Base-by-base conservation (phyloP, 2,888 invertebrate species). In the Macaria liturata region DNA sequence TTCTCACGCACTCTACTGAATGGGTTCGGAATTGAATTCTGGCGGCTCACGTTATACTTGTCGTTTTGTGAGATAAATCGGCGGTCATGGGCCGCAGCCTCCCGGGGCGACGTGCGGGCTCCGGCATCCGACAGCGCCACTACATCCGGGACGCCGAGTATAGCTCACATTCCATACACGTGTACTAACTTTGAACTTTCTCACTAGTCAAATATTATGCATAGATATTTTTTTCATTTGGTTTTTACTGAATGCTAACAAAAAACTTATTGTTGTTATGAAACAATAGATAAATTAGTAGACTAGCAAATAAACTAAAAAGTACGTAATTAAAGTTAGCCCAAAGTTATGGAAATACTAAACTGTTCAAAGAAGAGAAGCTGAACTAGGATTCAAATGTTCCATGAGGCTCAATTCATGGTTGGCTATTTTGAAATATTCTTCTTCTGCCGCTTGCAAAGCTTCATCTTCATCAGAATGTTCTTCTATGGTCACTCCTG, bases 361-460 rank as follows among this genome's bases (percentile, higher is more conserved):
- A 45, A 20, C 8, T 20, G n/a, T 32, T 47, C 53, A 59, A 37
- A 55, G 37, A 48, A 62, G 53, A n/a, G 61, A 49, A 56, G 49
- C 48, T 4, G 4, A 31, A 46, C 46, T 66, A 9, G 64, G 58
- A 0, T 63, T 45, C 42, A 60, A 42, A 32, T 61, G 64, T 40
- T 78, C 80, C 61, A 83, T 71, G 49, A 73, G 64, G 48, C 62
- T 70, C n/a, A 84, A 75, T 72, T 93, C 93, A 64, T 91, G 82
- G 68, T 90, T 85, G 9, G 93, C 91, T 42, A 89, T 86, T 57
- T 83, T 83, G 71, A 93, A 93, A 70, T 93, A 94, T 68, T 92
- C 88, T 37, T 88, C 81, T 70, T 92, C 91, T 0, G 85, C 81
- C 50, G 61, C 54, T 61, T 62, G 59, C 37, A 61, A 40, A 0